Base-by-base conservation (phyloP, 1,140 invertebrate genomes). In the Venturia canescens region DNA sequence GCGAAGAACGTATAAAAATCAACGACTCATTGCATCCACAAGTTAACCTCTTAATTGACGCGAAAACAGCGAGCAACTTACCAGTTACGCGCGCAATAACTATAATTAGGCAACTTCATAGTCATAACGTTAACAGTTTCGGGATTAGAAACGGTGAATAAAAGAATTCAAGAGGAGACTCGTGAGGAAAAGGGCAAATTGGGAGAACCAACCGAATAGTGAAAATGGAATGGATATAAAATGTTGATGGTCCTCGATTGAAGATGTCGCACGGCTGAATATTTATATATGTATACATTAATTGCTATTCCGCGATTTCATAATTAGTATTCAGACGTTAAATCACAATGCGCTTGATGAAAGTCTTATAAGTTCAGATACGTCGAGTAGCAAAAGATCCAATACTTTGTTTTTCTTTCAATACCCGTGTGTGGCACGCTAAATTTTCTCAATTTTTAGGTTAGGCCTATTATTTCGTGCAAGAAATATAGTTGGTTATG, bases 261-360 rank as follows among this genome's bases (percentile, higher is more conserved):
- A 81, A 83, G 82, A 81, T 70, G 75, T 83, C 48, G 70, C 67
- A 70, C 29, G 67, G 67, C 67, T 70, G 66, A 34, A 70, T 70
- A 27, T 70, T 16, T 70, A 53, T 13, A 44, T 44, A 70, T 70
- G 7, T 70, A 31, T 70, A 53, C 7, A 44, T 44, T 44, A 44
- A 44, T 44, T 44, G 13, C 23, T 26, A 48, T 70, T 34, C 34
- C 70, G 70, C 70, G 34, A 23, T 18, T 72, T 48, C 6, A 72
- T 34, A n/a, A 57, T 76, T 13, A 44, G 38, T 57, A 76, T 80
- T 84, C 77, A 81, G 79, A 84, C 80, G 72, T 69, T 84, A 72
- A n/a, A 88, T 88, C 86, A 86, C 83, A 87, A 88, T 88, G 82
- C 83, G 85, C 84, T 87, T 85, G 80, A 88, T 84, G 82, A 85